These are phyloP conservation scores for Lepidonotus clava DNA, from an alignment of 2,888 invertebrate species.

Conservation along the genomic window DNA sequence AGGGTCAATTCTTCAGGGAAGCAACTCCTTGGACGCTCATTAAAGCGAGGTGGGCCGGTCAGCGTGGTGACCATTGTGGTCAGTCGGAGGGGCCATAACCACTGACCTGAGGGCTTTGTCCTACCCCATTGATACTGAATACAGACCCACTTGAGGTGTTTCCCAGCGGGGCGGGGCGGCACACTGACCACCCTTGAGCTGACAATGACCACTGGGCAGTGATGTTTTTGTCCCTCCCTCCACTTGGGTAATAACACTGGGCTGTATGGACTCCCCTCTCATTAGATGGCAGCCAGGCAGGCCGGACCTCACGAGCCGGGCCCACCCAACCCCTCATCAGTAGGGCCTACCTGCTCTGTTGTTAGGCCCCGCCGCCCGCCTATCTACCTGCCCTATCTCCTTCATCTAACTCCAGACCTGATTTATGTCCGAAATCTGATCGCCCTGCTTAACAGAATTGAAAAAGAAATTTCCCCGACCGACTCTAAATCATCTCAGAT, in stretches of 20 bases:
- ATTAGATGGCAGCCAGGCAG: background rate
- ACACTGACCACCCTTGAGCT: slow-evolving; percentile 11
- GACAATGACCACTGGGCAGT: slow-evolving; percentile 37
- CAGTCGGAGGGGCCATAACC: background rate
- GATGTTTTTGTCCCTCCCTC: slow-evolving; percentile 25
- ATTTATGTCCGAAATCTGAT: slow-evolving; percentile 47
- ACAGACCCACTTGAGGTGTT: slow-evolving; percentile 22
- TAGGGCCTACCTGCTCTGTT: background rate
- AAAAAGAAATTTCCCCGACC: slow-evolving; percentile 11
- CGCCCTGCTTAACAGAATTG: background rate
- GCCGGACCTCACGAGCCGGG: background rate
- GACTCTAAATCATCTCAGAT: slow-evolving; percentile 3
- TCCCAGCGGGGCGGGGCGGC: background rate
- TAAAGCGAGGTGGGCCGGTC: background rate
- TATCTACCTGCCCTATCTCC: slow-evolving; percentile 26
- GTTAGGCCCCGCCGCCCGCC: background rate
- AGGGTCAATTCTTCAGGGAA: background rate
- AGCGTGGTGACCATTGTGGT: background rate
- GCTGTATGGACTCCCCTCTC: slow-evolving; percentile 33
- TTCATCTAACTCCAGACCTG: background rate
- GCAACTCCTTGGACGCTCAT: slow-evolving; percentile 26
- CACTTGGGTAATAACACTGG: slow-evolving; percentile 51
- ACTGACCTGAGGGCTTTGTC: background rate
- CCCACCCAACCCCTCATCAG: slow-evolving; percentile 1
- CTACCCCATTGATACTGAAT: background rate